These are phyloP conservation scores for Melanogrammus aeglefinus DNA, from an alignment of 2,797 vertebrate genomes.

Conservation along the genomic window DNA sequence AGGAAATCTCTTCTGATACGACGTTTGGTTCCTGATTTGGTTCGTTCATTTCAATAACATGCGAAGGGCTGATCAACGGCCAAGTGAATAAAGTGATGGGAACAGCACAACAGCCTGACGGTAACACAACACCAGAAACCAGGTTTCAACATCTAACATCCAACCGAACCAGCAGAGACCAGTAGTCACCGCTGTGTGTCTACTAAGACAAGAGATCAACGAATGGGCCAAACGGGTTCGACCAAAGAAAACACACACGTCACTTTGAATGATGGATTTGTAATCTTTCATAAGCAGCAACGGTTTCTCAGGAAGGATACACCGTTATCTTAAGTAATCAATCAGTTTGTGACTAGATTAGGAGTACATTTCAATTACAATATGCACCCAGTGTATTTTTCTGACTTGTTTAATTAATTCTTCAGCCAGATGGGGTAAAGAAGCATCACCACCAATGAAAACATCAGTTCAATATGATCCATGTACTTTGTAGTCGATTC, in stretches of 20 bases:
- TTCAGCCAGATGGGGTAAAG: background rate
- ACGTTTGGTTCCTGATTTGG: background rate
- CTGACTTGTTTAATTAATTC: background rate
- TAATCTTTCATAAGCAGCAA: background rate
- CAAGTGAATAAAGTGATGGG: background rate
- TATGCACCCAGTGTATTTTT: background rate
- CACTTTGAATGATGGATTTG: background rate
- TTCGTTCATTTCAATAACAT: background rate
- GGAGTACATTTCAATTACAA: background rate
- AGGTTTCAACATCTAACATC: no score
- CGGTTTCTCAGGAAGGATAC: background rate
- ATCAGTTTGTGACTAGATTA: background rate
- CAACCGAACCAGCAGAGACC: background rate
- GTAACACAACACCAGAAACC: no score
- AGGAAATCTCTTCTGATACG: background rate
- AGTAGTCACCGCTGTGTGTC: no score
- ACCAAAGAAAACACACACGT: background rate
- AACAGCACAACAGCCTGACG: background rate
- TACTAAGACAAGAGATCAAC: background rate
- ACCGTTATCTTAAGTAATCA: background rate
- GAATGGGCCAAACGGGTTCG: background rate
- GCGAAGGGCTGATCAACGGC: background rate
- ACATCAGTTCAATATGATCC: background rate
- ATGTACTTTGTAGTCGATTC: background rate
- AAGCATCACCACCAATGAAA: background rate